Base-by-base conservation (phyloP, 2,797 vertebrate genomes). In the Gymnopithys bicolor region DNA sequence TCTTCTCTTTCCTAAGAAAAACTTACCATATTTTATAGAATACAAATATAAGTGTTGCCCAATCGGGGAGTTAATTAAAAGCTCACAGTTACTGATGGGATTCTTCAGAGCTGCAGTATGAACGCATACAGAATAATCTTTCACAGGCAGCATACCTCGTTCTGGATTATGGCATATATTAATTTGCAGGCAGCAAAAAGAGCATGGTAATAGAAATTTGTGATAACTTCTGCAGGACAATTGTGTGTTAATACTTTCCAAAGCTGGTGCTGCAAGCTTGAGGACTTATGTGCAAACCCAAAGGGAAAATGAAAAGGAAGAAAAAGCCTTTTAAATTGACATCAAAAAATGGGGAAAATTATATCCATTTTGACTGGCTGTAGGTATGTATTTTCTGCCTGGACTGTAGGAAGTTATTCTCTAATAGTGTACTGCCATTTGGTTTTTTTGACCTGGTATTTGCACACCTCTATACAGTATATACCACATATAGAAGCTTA, bases 261-360 rank as follows among this genome's bases (percentile, higher is more conserved):
- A 77, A 77, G 7, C 15, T 71, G 22, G 35, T 91, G 59, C 13
- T 84, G 25, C 19, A 74, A 60, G 17, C 19, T 59, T 66, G 25
- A 76, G 25, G 4, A 45, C 8, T 43, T 49, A 33, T 5, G 6
- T 41, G 39, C 7, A 79, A 78, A 84, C 45, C 3, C 15, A 49
- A 85, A 41, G 2, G 5, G 9, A 77, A 84, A 81, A 68, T 25
- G 5, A 13, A 80, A 82, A 43, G 4, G 33, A 85, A 83, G 23
- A 71, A 84, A 77, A 53, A 19, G 4, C 8, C 0, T 62, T 79
- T 46, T 19, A 32, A 88, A 79, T 60, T 13, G 0, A 60, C 3
- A 1, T 33, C 5, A 10, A 33, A 66, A 63, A 45, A 55, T 5
- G 1, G 4, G 5, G 7, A 3, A 41, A n/a, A 10, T 8, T 11